Evolutionary conservation across 2,113 vertebrate genomes (phyloP).

Genomic region (Chamaetylas fuelleborni): DNA sequence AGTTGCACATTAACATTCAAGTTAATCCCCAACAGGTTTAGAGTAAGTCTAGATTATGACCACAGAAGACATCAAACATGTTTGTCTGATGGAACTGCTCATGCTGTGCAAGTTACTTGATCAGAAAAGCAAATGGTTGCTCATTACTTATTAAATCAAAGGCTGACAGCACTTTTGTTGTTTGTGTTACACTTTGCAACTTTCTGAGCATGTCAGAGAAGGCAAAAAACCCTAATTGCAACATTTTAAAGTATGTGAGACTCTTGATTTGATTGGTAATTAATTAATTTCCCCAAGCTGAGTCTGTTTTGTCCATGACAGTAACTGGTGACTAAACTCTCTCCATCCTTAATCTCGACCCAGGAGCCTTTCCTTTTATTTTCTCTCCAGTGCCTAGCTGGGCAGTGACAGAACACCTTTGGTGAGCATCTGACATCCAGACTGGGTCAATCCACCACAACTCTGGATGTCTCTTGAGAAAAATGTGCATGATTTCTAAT

Average conservation of each 20-base stretch:
- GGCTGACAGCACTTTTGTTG: not conserved
- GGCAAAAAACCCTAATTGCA: accelerated
- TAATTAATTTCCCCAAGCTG: not conserved
- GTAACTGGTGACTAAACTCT: not conserved
- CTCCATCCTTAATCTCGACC: not conserved
- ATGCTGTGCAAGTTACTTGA: not conserved
- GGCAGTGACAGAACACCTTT: not conserved
- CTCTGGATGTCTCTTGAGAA: not conserved
- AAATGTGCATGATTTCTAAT: not conserved
- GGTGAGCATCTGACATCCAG: not conserved
- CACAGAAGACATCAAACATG: not conserved
- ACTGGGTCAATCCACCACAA: not conserved
- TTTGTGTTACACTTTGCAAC: not conserved
- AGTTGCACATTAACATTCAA: not conserved
- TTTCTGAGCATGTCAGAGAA: not conserved
- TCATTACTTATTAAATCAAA: not conserved
- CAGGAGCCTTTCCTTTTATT: not conserved
- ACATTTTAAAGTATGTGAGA: not conserved
- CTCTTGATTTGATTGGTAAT: not conserved
- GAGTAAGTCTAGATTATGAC: not conserved
- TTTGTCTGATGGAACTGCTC: not conserved
- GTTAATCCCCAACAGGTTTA: not conserved
- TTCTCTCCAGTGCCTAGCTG: not conserved
- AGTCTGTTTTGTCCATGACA: not conserved
- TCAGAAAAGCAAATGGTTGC: not conserved